A percentile compares a stretch with the other conserved stretches of the same genome.
These are phyloP conservation scores for Halichoerus grypus DNA, from an alignment of 2,113 vertebrate species.

Conservation along the genomic window DNA sequence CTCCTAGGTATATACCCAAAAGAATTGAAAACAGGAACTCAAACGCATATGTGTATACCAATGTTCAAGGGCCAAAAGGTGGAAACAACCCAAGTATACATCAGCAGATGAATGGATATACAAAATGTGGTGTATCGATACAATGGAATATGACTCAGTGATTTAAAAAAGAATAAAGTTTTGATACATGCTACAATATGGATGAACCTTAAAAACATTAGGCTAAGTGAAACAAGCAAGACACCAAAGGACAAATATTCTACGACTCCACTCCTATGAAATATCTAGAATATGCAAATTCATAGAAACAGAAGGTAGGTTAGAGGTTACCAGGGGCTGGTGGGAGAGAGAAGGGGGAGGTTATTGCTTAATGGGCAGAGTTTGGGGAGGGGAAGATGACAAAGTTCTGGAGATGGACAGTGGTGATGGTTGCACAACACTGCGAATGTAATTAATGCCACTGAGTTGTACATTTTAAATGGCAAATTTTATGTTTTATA, in stretches of 20 bases:
- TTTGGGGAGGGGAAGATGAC: neutral
- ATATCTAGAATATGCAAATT: neutral
- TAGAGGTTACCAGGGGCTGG: no score
- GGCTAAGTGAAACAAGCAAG: conserved; percentile 13
- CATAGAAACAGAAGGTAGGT: neutral
- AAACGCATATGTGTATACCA: neutral
- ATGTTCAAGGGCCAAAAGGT: neutral
- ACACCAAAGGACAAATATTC: neutral
- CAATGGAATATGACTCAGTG: neutral
- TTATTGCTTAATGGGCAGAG: neutral
- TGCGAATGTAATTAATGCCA: neutral
- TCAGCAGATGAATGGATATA: neutral
- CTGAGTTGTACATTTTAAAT: neutral
- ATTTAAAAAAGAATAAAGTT: neutral
- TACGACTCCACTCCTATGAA: neutral
- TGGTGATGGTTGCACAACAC: neutral
- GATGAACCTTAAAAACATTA: neutral
- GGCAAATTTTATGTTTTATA: neutral
- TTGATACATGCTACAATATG: neutral
- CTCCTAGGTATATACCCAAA: neutral
- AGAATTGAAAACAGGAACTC: neutral
- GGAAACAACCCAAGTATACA: neutral
- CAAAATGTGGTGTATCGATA: neutral
- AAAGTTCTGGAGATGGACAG: neutral
- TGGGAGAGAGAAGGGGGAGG: neutral